These are phyloP conservation scores for Ommatoiulus sabulosus DNA, from an alignment of 2,888 invertebrate genomes.

Conservation along the genomic window DNA sequence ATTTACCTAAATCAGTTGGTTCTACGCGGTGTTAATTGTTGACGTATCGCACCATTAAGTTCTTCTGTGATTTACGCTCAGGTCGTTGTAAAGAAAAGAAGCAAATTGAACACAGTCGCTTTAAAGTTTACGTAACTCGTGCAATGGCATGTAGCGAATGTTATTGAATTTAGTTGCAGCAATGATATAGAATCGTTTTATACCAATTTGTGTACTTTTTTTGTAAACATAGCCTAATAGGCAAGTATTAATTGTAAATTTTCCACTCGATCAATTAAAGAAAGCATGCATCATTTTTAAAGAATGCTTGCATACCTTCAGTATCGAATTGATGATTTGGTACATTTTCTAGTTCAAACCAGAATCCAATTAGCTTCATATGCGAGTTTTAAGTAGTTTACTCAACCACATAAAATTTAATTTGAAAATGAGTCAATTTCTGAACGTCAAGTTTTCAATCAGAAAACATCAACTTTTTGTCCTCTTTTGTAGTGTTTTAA, in stretches of 20 bases:
- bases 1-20: not conserved
- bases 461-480: not conserved
- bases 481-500: not conserved
- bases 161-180: slow-evolving; percentile 33
- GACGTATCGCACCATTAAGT: slow-evolving; percentile 25
- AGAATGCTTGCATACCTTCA: not conserved
- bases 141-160: not conserved
- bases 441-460: not conserved
- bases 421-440: not conserved
- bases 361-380: not conserved
- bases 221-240: slow-evolving; percentile 45
- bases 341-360: not conserved
- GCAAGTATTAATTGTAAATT: slow-evolving; percentile 30
- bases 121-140: not conserved
- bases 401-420: not conserved
- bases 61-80: slow-evolving; percentile 44
- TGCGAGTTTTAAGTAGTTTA: not conserved
- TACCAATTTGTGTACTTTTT: slow-evolving; percentile 38
- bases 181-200: not conserved
- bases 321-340: not conserved
- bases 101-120: not conserved
- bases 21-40: slow-evolving; percentile 23
- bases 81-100: not conserved
- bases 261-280: not conserved
- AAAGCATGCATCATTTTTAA: not conserved